A percentile compares a stretch with the other conserved stretches of the same genome.
Conservation (phyloP, 2,113 vertebrate genomes). For the Dolichallabes microphthalmus region DNA sequence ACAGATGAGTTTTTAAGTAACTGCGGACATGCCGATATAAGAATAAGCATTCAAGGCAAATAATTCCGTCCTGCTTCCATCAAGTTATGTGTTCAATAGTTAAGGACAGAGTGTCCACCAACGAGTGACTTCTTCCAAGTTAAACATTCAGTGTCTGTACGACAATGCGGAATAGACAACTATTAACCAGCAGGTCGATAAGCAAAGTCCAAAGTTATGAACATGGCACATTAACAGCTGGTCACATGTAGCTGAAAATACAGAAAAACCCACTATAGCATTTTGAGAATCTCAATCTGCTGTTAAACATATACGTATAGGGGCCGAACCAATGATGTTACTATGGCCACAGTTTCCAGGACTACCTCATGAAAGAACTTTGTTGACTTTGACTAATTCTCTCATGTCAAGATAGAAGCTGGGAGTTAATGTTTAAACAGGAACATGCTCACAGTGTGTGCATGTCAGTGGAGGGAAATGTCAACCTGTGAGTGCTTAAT, state of each 20-base stretch:
- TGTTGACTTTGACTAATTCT: conserved; percentile 44
- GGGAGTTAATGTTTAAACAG: conserved; percentile 53
- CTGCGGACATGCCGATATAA: neutral
- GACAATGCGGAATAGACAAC: conserved; percentile 12
- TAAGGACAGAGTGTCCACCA: neutral
- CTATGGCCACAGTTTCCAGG: conserved; percentile 38
- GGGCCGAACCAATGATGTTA: conserved; percentile 19
- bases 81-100: neutral
- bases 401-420: conserved; percentile 36
- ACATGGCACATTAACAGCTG: conserved; percentile 21
- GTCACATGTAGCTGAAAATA: neutral
- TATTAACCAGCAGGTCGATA: conserved; percentile 32
- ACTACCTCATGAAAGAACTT: conserved; percentile 17
- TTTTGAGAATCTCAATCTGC: conserved; percentile 4
- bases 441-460: conserved; percentile 12
- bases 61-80: neutral
- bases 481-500: neutral
- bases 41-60: neutral
- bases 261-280: neutral
- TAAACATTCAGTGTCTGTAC: conserved; percentile 31
- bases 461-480: neutral
- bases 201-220: conserved; percentile 35
- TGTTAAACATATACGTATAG: neutral
- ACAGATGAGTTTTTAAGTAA: neutral
- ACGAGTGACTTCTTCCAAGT: conserved; percentile 28